A percentile compares a stretch with the other conserved stretches of the same genome.
These are phyloP conservation scores for Sardina pilchardus DNA, from an alignment of 2,113 vertebrate genomes.

Conservation along the genomic window DNA sequence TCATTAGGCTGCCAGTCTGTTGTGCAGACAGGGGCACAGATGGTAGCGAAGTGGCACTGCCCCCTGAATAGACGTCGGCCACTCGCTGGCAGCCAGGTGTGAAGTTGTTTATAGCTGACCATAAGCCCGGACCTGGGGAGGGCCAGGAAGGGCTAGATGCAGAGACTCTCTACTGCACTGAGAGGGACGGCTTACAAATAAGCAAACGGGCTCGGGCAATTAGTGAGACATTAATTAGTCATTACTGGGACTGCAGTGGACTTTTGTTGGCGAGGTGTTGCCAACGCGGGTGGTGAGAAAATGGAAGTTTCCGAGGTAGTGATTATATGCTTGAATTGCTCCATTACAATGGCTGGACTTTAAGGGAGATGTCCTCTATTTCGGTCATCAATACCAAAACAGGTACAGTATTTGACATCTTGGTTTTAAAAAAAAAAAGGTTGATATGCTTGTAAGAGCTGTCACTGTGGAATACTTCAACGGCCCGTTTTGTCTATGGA, in stretches of 20 bases:
- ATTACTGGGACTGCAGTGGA: neutral
- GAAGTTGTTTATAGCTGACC: slow-evolving; percentile 29
- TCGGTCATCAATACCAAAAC: neutral
- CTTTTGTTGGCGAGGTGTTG: slow-evolving; percentile 3
- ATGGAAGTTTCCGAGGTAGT: neutral
- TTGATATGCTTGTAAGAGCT: neutral
- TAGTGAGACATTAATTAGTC: neutral
- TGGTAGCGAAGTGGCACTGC: slow-evolving; percentile 18
- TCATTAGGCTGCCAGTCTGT: slow-evolving; percentile 30
- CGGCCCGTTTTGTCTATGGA: neutral
- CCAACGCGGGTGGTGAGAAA: neutral
- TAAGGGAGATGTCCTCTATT: neutral
- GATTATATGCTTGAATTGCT: neutral
- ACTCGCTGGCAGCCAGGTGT: slow-evolving; percentile 22
- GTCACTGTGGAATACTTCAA: neutral
- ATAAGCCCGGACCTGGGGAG: neutral
- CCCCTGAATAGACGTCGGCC: slow-evolving; percentile 11
- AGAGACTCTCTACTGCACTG: neutral
- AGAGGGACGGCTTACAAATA: neutral
- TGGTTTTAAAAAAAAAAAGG: neutral
- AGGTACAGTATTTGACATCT: neutral
- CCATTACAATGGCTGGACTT: neutral
- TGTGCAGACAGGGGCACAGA: slow-evolving; percentile 24
- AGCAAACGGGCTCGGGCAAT: slow-evolving; percentile 1
- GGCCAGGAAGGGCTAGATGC: neutral